Base-by-base conservation (phyloP, 2,797 vertebrate species). In the Cirrhinus molitorella region DNA sequence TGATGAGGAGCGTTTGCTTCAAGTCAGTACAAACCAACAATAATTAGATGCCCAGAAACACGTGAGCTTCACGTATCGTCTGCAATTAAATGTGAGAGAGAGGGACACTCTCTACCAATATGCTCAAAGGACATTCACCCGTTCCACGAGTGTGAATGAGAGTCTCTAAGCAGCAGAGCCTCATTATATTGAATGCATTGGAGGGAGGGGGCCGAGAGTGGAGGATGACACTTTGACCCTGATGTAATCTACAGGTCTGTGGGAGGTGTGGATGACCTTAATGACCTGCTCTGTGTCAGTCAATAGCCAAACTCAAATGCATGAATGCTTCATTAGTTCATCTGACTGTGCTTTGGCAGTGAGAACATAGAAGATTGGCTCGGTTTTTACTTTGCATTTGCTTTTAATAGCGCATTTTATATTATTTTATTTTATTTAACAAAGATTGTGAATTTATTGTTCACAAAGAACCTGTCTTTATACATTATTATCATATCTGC, bases 301-400 rank as follows among this genome's bases (percentile, higher is more conserved):
- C 92, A 84, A 88, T 89, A 88, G 87, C 88, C 86, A 86, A 84
- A 80, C 86, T 87, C 85, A 67, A 91, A 93, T 93, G 92, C 55
- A 94, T 94, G 93, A 94, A 92, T 92, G 93, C 93, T 94, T 94
- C 94, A 94, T 94, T 94, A 94, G 91, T 91, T 94, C 93, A 94
- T 94, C 93, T 92, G 91, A 92, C 92, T 92, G 91, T 90, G 90
- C 75, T 90, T n/a, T 89, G 84, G 90, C 87, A 90, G 49, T 87
- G 86, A 90, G 91, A 92, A 92, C 84, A 92, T 91, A 87, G 10
- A 80, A 88, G 91, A 90, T 91, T 91, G 91, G 89, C 90, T 87
- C 91, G 90, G 86, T 91, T 47, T 92, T 92, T 89, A 89, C 55
- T 88, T 90, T 85, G 87, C 92, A 90, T 91, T 90, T 87, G 89